A percentile compares a stretch with the other conserved stretches of the same genome.
phyloP scores from a whole-genome alignment of 2,113 vertebrate genomes.

The Pagrus major region DNA sequence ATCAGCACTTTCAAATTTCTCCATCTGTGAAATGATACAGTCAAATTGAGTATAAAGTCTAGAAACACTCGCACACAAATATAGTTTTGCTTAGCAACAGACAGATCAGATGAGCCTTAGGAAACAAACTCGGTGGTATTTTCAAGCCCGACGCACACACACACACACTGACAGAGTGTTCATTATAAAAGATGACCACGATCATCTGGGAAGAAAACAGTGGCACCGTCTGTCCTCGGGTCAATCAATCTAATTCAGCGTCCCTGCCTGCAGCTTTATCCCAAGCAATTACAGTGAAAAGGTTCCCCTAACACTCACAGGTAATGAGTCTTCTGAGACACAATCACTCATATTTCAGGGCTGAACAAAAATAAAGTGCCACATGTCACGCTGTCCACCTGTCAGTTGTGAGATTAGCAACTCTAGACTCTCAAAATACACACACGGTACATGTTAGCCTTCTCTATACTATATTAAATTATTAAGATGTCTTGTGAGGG shows the following conservation, averaged over 20 bases:
- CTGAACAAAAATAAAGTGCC: slow-evolving; percentile 21
- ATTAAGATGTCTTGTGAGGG: neutral
- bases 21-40: neutral
- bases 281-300: slow-evolving; percentile 48
- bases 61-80: neutral
- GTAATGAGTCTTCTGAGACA: slow-evolving; percentile 45
- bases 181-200: slow-evolving; percentile 46
- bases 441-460: neutral
- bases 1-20: neutral
- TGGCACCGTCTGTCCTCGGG: slow-evolving; percentile 34
- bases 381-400: neutral
- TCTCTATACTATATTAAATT: neutral
- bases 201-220: slow-evolving; percentile 47
- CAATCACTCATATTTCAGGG: slow-evolving; percentile 32
- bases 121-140: slow-evolving; percentile 11
- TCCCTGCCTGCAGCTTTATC: slow-evolving; percentile 37
- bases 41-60: neutral
- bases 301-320: slow-evolving; percentile 26
- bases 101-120: slow-evolving; percentile 2
- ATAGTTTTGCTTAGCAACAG: neutral
- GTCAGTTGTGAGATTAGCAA: neutral
- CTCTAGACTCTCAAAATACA: neutral
- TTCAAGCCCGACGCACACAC: neutral
- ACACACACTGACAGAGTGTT: too few species aligned
- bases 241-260: slow-evolving; percentile 34